phyloP scores from a whole-genome alignment of 2,888 invertebrate genomes.

The Loripinus fragilis region DNA sequence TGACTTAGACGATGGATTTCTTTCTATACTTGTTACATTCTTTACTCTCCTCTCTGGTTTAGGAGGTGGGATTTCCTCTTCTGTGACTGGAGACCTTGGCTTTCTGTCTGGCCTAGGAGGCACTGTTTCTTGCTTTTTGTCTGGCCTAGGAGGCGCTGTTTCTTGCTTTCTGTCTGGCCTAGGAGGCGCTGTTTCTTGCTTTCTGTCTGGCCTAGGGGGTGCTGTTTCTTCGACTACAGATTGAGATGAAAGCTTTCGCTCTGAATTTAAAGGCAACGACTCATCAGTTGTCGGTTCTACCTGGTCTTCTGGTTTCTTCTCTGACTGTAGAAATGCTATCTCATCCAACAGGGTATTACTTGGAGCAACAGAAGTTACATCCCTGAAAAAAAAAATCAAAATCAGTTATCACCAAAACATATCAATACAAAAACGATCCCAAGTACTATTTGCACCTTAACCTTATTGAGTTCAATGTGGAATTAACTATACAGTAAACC shows the following conservation, averaged over 20 bases:
- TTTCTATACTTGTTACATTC: not conserved
- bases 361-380: not conserved
- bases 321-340: constrained; percentile 1
- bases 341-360: constrained; percentile 7
- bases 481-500: no score
- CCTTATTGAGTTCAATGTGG: no score
- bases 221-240: not conserved
- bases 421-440: no score
- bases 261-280: not conserved
- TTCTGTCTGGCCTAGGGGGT: not conserved
- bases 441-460: no score
- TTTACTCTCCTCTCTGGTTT: no score
- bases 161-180: constrained; percentile 5
- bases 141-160: not conserved
- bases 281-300: not conserved
- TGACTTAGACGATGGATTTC: not conserved
- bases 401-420: not conserved
- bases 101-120: not conserved
- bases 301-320: not conserved
- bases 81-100: not conserved
- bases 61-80: not conserved
- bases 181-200: not conserved
- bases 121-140: not conserved
- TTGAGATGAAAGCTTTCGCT: not conserved
- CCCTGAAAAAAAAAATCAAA: not conserved